phyloP scores from a whole-genome alignment of 1,140 invertebrate species.

The Lepidurus arcticus region DNA sequence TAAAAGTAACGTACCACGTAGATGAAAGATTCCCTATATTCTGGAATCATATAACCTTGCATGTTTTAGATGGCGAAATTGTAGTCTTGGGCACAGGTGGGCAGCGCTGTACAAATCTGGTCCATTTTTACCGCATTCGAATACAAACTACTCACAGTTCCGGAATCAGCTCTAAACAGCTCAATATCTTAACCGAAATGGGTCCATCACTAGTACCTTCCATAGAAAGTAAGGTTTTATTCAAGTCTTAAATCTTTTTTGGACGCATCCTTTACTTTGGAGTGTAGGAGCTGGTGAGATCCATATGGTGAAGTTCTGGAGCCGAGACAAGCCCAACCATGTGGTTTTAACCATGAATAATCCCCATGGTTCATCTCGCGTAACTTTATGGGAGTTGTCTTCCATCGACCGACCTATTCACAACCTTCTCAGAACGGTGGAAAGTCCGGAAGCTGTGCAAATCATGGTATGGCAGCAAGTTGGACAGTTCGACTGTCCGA shows the following conservation, averaged over 20 bases:
- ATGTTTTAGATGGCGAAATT: constrained; percentile 10
- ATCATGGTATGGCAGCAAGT: constrained; percentile 29
- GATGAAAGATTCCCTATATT: not conserved
- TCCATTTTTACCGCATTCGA: not conserved
- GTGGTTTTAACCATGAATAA: not conserved
- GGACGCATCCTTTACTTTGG: not conserved
- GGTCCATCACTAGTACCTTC: not conserved
- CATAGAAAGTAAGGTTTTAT: not conserved
- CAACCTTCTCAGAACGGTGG: not conserved
- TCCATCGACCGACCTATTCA: not conserved
- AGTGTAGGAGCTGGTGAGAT: not conserved
- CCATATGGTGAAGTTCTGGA: not conserved
- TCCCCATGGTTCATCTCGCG: not conserved
- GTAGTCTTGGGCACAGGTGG: not conserved
- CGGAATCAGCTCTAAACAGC: not conserved
- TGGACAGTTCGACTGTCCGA: constrained; percentile 20
- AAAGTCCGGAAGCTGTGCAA: not conserved
- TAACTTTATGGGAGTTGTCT: not conserved
- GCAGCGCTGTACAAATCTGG: not conserved
- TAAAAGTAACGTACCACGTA: constrained; percentile 28
- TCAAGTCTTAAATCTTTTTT: too few relatives aligned
- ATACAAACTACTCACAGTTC: not conserved
- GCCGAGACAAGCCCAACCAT: not conserved
- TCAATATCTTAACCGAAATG: not conserved
- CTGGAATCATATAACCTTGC: constrained; percentile 4